Percentiles rank a stretch among this genome's conserved stretches.
phyloP scores from a whole-genome alignment of 2,113 vertebrate genomes.

The Nannospalax galili region DNA sequence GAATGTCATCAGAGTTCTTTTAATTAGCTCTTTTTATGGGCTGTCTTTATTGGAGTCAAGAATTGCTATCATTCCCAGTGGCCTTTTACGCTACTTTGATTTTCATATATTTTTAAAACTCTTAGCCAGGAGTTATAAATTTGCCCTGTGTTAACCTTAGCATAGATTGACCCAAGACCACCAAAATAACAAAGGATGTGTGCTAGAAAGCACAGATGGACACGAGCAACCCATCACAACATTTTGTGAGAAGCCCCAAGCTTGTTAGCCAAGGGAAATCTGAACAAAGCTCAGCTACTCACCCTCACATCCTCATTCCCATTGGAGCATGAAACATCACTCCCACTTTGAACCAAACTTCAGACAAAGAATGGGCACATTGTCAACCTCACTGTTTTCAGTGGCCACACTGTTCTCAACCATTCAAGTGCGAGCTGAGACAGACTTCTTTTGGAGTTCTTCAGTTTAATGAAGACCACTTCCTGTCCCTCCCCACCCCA shows the following conservation, averaged over 20 bases:
- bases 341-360: conserved; percentile 2
- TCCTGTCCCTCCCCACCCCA: neutral
- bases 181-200: conserved; percentile 57
- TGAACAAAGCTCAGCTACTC: conserved; percentile 42
- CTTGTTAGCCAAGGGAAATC: conserved; percentile 4
- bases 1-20: conserved; percentile 77
- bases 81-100: conserved; percentile 72
- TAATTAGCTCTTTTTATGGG: conserved; percentile 75
- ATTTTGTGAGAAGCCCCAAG: conserved; percentile 16
- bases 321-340: neutral
- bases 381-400: neutral
- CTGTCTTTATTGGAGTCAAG: conserved; percentile 80
- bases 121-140: conserved; percentile 75
- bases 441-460: neutral
- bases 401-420: neutral
- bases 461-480: neutral
- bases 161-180: conserved; percentile 67
- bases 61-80: conserved; percentile 81
- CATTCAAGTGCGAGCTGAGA: neutral
- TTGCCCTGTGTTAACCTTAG: conserved; percentile 42
- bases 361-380: neutral
- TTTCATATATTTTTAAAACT: conserved; percentile 66
- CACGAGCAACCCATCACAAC: neutral
- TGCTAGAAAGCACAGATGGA: conserved; percentile 61
- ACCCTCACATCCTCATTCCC: conserved; percentile 4